These are phyloP conservation scores for Drosophila meridionalis DNA, from an alignment of 2,888 invertebrate species.

Conservation along the genomic window DNA sequence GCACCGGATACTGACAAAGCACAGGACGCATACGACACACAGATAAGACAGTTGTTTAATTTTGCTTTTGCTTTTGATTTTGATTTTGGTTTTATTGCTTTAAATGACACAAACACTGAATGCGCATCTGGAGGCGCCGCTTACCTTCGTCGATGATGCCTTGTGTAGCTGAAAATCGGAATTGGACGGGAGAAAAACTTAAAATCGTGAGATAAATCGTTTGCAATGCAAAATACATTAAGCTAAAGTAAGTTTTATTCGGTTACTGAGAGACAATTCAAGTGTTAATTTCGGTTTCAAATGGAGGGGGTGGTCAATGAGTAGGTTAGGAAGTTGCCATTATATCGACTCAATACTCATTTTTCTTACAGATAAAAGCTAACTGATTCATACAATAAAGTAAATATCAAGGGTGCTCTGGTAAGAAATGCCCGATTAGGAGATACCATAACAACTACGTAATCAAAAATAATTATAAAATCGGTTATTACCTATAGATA, in stretches of 20 bases:
- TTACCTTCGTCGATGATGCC: slow-evolving; percentile 82
- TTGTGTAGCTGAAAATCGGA: slow-evolving; percentile 74
- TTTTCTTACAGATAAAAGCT: background rate
- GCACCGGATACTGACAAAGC: slow-evolving; percentile 20
- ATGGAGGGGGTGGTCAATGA: background rate
- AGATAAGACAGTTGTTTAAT: slow-evolving; percentile 12
- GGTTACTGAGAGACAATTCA: background rate
- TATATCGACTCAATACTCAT: background rate
- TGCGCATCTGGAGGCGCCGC: slow-evolving; percentile 34
- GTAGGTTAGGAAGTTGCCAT: background rate
- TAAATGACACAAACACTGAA: slow-evolving; percentile 22
- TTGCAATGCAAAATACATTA: background rate
- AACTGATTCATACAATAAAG: background rate
- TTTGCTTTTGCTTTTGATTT: background rate
- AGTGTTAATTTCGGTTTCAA: background rate
- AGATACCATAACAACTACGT: background rate
- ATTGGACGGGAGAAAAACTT: slow-evolving; percentile 39
- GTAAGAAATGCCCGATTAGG: background rate
- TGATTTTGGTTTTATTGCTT: background rate
- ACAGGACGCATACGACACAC: slow-evolving; percentile 10
- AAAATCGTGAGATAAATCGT: slow-evolving; percentile 31
- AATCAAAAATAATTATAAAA: too few relatives aligned
- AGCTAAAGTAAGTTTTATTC: background rate
- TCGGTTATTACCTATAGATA: too few relatives aligned
- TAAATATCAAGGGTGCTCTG: background rate